phyloP scores from a whole-genome alignment of 1,140 invertebrate genomes.

The Chrysopa pallens region DNA sequence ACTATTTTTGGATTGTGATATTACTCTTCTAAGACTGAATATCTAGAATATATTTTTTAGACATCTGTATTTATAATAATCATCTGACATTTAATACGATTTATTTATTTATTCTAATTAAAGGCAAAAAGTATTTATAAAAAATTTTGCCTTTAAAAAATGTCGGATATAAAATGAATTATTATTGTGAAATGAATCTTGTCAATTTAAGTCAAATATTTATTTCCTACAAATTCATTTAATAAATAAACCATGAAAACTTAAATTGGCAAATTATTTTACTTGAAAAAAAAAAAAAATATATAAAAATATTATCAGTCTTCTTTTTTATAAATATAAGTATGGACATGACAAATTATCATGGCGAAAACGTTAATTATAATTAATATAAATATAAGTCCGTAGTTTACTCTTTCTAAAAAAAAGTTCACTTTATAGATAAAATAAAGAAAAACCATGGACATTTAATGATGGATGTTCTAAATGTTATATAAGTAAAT shows the following conservation, averaged over 20 bases:
- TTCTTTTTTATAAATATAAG: background rate
- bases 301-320: background rate
- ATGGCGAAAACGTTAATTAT: background rate
- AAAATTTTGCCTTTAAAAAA: background rate
- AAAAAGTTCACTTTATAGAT: background rate
- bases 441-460: background rate
- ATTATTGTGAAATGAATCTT: background rate
- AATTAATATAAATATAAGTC: background rate
- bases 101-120: background rate
- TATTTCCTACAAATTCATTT: background rate
- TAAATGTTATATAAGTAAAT: background rate
- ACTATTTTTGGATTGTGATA: constrained; percentile 17
- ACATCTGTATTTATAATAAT: background rate
- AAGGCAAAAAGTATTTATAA: background rate
- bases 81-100: background rate
- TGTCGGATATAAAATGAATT: background rate
- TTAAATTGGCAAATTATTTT: constrained; percentile 2
- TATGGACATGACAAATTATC: background rate
- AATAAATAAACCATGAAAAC: background rate
- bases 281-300: background rate
- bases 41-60: constrained; percentile 19
- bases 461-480: background rate
- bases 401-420: background rate
- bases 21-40: constrained; percentile 22
- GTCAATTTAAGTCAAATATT: constrained; percentile 1